These are phyloP conservation scores for Conus betulinus DNA, from an alignment of 1,140 invertebrate genomes.

Conservation along the genomic window DNA sequence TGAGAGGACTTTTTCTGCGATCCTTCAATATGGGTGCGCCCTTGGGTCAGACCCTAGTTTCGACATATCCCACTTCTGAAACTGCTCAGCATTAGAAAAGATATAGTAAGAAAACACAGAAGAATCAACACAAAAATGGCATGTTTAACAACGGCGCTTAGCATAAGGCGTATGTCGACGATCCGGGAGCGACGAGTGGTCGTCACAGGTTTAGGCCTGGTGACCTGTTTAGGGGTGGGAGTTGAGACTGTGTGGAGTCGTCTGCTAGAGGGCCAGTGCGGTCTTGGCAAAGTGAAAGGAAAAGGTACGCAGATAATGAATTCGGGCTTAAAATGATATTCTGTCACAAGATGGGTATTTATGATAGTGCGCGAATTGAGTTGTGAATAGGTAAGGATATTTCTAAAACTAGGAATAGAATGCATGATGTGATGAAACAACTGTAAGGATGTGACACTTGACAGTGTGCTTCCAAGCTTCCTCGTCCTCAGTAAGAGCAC, in stretches of 20 bases:
- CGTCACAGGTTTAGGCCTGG: conserved; percentile 92
- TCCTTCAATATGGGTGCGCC: background rate
- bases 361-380: too few species aligned
- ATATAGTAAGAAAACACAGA: background rate
- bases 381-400: too few species aligned
- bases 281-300: conserved; percentile 80
- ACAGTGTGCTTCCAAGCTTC: too few species aligned
- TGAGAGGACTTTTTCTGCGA: background rate
- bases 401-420: too few species aligned
- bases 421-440: too few species aligned
- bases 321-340: too few species aligned
- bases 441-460: too few species aligned
- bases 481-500: too few species aligned
- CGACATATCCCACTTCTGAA: background rate
- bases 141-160: too few species aligned
- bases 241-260: conserved; percentile 85
- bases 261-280: conserved; percentile 84
- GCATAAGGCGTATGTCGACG: conserved; percentile 13
- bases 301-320: conserved; percentile 45
- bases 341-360: too few species aligned
- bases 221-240: conserved; percentile 89
- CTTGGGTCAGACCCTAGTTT: background rate
- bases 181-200: conserved; percentile 83
- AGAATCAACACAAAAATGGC: background rate
- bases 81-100: too few species aligned